Conservation (phyloP, 2,113 vertebrate genomes). For the Furnarius figulus region DNA sequence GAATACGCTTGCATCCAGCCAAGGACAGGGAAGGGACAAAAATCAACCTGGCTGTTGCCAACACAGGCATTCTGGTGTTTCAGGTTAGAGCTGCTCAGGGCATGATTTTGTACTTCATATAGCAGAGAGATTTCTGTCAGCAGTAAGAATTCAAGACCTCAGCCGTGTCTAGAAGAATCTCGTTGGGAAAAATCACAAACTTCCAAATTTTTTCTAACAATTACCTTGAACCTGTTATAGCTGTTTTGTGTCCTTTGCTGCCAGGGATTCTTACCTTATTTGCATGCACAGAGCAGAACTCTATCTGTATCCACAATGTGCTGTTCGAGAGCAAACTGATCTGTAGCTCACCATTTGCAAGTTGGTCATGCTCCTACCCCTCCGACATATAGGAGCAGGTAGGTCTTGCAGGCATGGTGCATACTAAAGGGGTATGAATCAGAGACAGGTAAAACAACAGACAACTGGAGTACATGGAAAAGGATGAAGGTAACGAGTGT, state of each 20-base stretch:
- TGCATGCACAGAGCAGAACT: not conserved
- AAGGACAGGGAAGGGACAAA: constrained; percentile 94
- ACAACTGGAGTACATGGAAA: not conserved
- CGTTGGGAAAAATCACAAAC: not conserved
- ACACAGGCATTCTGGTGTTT: constrained; percentile 94
- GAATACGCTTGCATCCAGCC: constrained; percentile 90
- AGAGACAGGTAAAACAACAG: not conserved
- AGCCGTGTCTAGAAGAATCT: not conserved
- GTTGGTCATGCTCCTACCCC: not conserved
- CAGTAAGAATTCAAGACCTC: not conserved
- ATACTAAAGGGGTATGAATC: not conserved
- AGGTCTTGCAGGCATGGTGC: not conserved
- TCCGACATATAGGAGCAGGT: not conserved
- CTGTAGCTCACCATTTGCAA: not conserved
- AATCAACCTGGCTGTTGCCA: constrained; percentile 91
- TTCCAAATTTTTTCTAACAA: not conserved
- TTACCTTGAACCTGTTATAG: not conserved
- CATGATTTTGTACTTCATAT: not conserved
- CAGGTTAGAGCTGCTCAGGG: constrained; percentile 81
- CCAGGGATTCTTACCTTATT: not conserved
- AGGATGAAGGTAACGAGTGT: not conserved
- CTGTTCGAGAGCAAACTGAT: not conserved
- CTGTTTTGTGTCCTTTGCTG: not conserved
- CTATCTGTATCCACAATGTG: not conserved
- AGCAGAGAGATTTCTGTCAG: not conserved